Evolutionary conservation across 2,888 invertebrate genomes (phyloP), one percentile per base, ranked within the genome.

Genomic region (Scaptomyza flava): DNA sequence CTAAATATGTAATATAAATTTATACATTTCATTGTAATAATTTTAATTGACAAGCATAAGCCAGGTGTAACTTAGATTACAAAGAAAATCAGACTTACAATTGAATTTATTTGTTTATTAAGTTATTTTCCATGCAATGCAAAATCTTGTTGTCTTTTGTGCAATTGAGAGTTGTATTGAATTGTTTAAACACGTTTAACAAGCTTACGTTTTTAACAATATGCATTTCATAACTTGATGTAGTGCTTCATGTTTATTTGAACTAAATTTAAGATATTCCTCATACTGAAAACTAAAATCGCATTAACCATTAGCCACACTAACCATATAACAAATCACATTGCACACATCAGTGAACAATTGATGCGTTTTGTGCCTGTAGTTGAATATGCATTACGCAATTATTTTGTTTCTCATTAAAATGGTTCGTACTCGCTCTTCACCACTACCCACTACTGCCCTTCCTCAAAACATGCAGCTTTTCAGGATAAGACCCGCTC

Each of bases 401-500:
- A 84, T 74, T 82, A 72, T 78, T 66, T 54, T 75, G 72, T 67
- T 70, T 34, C 43, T 68, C 89, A 83, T 89, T 89, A 88, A 87
- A 83, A 83, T 76, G 66, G 77, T 64, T 73, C 74, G 79, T 65
- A 84, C 72, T 74, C 83, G 77, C 74, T 77, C 72, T 68, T 68
- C 76, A 74, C 57, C 58, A 63, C 56, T 58, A 23, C 50, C 41
- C 17, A 17, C 42, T 9, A 17, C 8, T 56, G 30, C 50, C 33
- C 20, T 8, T 33, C 47, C 71, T 68, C 68, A 48, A 43, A 56
- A 81, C 72, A 90, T 80, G 91, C 91, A 98, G 98, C 97, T 98
- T 95, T 98, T 98, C 97, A 97, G 98, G 97, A 98, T 98, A 94
- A 97, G 96, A 96, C 98, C 98, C 94, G 97, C 97, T 94, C 98